A percentile compares a stretch with the other conserved stretches of the same genome.
phyloP scores from a whole-genome alignment of 2,888 invertebrate genomes.

The Seladonia tumulorum region DNA sequence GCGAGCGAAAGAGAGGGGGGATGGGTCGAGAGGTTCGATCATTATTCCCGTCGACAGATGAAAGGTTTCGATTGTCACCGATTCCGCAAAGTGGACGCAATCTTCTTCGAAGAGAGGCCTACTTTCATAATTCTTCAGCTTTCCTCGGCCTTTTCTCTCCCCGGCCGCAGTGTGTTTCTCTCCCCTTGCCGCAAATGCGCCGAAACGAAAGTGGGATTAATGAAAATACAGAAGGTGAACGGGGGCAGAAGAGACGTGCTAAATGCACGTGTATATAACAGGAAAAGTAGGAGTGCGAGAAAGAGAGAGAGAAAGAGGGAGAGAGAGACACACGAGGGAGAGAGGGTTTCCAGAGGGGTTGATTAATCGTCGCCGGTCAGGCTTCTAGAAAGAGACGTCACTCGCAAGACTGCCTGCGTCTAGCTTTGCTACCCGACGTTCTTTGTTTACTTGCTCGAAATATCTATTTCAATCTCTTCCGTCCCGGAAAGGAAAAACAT shows the following conservation, averaged over 20 bases:
- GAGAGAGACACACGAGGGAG: conserved; percentile 48
- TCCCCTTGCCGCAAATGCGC: conserved; percentile 58
- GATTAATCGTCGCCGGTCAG: conserved; percentile 75
- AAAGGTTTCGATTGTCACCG: conserved; percentile 6
- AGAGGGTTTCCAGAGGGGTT: conserved; percentile 66
- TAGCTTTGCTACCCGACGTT: conserved; percentile 58
- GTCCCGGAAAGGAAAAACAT: neutral
- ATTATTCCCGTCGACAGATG: neutral
- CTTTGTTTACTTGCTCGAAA: conserved; percentile 66
- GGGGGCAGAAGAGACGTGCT: conserved; percentile 69
- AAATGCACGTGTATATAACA: conserved; percentile 76
- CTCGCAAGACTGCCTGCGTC: conserved; percentile 73
- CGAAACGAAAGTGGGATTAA: conserved; percentile 78
- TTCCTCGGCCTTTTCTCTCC: conserved; percentile 16
- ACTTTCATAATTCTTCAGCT: conserved; percentile 53
- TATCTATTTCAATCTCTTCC: conserved; percentile 50
- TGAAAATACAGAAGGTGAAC: conserved; percentile 76
- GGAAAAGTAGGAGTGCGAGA: conserved; percentile 43
- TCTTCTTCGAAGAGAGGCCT: conserved; percentile 23
- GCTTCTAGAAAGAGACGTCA: conserved; percentile 70
- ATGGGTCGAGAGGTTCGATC: neutral
- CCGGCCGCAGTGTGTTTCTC: neutral
- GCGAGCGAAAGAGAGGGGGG: neutral
- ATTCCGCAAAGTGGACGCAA: conserved; percentile 5
- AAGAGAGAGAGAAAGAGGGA: conserved; percentile 15